Conservation (phyloP, 2,113 vertebrate genomes). For the Corvus cornix region DNA sequence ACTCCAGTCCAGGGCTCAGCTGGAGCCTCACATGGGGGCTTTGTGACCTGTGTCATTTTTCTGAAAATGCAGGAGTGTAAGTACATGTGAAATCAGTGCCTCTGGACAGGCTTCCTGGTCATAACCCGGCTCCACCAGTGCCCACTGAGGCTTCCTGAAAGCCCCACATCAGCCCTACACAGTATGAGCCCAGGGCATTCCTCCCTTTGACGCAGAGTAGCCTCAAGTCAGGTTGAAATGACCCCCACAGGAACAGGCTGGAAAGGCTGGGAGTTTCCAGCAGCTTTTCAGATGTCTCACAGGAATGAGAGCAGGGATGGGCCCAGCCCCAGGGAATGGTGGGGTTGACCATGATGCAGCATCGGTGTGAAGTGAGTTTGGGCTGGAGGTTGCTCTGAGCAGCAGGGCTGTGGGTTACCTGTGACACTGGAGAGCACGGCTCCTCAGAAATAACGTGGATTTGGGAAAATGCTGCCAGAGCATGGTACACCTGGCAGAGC, state of each 20-base stretch:
- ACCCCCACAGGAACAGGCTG: neutral
- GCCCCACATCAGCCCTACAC: neutral
- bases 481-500: neutral
- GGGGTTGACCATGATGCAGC: fast-evolving
- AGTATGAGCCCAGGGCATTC: too few species aligned
- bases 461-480: neutral
- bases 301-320: neutral
- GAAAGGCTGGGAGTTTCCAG: neutral
- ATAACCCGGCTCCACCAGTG: neutral
- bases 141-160: neutral
- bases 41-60: neutral
- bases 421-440: neutral
- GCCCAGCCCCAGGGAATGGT: neutral
- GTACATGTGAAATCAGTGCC: neutral
- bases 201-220: neutral
- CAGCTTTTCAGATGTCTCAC: fast-evolving
- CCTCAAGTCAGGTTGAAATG: neutral
- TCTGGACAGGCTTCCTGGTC: neutral
- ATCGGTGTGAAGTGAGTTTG: fast-evolving
- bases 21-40: neutral
- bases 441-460: neutral
- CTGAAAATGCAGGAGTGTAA: neutral
- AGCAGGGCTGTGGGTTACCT: neutral
- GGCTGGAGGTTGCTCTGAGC: neutral
- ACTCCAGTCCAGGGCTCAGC: neutral